These are phyloP conservation scores for Tridacna gigas DNA, from an alignment of 2,888 invertebrate species.

Conservation along the genomic window DNA sequence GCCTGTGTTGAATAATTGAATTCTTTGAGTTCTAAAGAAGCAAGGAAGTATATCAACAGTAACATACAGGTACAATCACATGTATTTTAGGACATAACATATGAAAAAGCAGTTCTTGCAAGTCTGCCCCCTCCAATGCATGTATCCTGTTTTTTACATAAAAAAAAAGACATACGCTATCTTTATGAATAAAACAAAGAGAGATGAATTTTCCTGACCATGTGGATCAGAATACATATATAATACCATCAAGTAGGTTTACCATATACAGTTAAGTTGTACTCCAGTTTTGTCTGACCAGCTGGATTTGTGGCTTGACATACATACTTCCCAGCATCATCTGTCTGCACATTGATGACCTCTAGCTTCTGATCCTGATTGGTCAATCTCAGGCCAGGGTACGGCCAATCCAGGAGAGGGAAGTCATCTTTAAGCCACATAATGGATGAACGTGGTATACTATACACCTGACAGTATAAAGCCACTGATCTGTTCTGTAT, in stretches of 20 bases:
- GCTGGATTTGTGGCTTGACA: conserved; percentile 86
- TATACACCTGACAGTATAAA: conserved; percentile 83
- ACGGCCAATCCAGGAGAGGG: conserved; percentile 79
- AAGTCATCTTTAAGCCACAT: conserved; percentile 83
- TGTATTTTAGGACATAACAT: too few relatives aligned
- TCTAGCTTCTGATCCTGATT: conserved; percentile 81
- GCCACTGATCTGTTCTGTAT: conserved; percentile 82
- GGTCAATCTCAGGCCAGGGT: conserved; percentile 77
- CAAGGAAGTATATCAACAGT: too few relatives aligned
- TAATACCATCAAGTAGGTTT: conserved; percentile 22
- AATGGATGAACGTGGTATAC: conserved; percentile 84
- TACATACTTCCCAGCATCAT: conserved; percentile 85
- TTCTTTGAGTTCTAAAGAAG: too few relatives aligned
- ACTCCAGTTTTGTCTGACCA: conserved; percentile 82
- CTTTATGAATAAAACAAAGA: too few relatives aligned
- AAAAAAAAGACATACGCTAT: too few relatives aligned
- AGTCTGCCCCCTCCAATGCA: too few relatives aligned
- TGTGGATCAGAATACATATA: too few relatives aligned
- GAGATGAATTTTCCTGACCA: too few relatives aligned
- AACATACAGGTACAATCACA: too few relatives aligned
- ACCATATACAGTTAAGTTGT: conserved; percentile 75
- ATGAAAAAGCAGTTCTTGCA: too few relatives aligned
- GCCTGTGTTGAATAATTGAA: too few relatives aligned
- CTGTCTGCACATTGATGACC: conserved; percentile 82
- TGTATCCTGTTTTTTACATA: too few relatives aligned